These are phyloP conservation scores for Carassius carassius DNA, from an alignment of 2,113 vertebrate genomes.

Conservation along the genomic window DNA sequence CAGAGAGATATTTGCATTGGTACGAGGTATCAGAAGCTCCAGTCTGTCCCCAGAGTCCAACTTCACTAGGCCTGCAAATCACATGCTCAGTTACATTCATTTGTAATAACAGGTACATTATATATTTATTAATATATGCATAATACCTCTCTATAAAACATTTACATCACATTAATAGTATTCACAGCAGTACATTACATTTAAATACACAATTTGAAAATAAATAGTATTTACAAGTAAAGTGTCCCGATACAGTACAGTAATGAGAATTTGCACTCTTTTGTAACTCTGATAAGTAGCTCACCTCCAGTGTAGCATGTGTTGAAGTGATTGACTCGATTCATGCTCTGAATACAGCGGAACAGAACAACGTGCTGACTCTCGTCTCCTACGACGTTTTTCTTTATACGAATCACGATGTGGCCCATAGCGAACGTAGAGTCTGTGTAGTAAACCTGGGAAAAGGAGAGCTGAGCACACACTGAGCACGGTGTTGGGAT, in stretches of 20 bases:
- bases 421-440: slow-evolving; percentile 90
- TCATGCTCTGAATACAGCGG: slow-evolving; percentile 94
- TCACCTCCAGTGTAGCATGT: slow-evolving; percentile 97
- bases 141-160: no score
- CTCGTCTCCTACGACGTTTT: slow-evolving; percentile 86
- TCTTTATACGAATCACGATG: slow-evolving; percentile 88
- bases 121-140: background rate
- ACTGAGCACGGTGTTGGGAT: slow-evolving; percentile 3
- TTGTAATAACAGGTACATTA: background rate
- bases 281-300: slow-evolving; percentile 1
- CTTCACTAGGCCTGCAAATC: slow-evolving; percentile 84
- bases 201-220: background rate
- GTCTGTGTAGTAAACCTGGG: slow-evolving; percentile 89
- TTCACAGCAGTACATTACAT: background rate
- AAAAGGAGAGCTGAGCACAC: slow-evolving; percentile 11
- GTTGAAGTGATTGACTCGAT: slow-evolving; percentile 81
- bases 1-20: slow-evolving; percentile 82
- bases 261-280: background rate
- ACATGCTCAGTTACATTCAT: background rate
- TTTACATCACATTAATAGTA: background rate
- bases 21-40: slow-evolving; percentile 88
- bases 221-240: background rate
- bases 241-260: background rate
- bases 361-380: slow-evolving; percentile 84
- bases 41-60: slow-evolving; percentile 89